phyloP scores from a whole-genome alignment of 2,113 vertebrate species.

The Nycticebus coucang region DNA sequence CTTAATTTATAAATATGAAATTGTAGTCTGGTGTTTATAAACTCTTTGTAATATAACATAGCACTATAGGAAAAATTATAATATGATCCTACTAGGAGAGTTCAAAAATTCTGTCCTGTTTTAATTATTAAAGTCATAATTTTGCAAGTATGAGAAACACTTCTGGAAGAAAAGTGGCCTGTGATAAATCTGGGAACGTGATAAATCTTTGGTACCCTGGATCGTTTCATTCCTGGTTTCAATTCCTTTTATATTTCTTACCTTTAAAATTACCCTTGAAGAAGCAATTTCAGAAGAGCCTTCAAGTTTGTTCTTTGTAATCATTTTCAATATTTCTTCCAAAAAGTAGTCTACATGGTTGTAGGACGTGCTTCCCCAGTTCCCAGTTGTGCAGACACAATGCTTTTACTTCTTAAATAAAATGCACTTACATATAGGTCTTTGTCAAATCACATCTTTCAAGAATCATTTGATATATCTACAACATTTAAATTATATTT shows the following conservation, averaged over 20 bases:
- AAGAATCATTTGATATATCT: constrained; percentile 40
- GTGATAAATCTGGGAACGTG: neutral
- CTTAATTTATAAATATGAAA: neutral
- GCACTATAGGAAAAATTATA: neutral
- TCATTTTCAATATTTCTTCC: neutral
- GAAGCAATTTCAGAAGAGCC: neutral
- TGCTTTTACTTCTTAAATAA: neutral
- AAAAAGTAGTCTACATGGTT: neutral
- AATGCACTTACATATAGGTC: neutral
- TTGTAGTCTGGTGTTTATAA: neutral
- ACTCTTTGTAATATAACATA: neutral
- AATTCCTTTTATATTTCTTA: neutral
- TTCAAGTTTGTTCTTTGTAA: neutral
- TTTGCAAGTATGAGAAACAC: neutral
- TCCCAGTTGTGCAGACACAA: neutral
- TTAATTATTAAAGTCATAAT: neutral
- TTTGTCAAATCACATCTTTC: neutral
- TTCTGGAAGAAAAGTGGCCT: neutral
- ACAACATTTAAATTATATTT: constrained; percentile 71
- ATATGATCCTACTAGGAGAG: neutral
- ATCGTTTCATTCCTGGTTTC: neutral
- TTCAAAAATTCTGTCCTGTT: neutral
- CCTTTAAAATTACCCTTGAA: neutral
- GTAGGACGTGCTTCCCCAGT: neutral
- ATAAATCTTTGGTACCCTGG: neutral